Base-by-base conservation (phyloP, 2,888 invertebrate genomes). In the Thumatha senex region DNA sequence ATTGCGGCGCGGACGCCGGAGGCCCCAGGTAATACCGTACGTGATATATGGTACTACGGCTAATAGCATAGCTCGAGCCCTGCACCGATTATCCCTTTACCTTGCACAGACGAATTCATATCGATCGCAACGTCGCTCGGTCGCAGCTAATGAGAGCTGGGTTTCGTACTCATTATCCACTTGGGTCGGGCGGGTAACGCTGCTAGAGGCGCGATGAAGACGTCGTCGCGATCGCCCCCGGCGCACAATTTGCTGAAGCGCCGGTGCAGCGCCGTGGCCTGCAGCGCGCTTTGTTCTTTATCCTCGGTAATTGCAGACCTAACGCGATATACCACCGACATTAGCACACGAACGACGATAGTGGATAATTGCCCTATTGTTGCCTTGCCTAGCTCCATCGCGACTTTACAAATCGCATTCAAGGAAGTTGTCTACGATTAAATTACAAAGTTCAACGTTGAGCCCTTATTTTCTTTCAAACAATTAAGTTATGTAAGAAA, bases 141-240 rank as follows among this genome's bases (percentile, higher is more conserved):
- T 81, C 84, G 79, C 80, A 74, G 80, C 84, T 91, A 91, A 91
- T 90, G 90, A 91, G 89, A 74, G 82, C 81, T 68, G 85, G 84
- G 84, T 90, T 87, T 82, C 84, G 84, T 85, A 86, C 82, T 89
- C 83, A 91, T 91, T 90, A 89, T 89, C 90, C 88, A 89, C 87
- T 89, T 89, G 87, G 80, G 82, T 77, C 77, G 80, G 70, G 46
- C 45, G 41, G 47, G 30, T 45, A 36, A 35, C 33, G 30, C 13
- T 75, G 85, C 88, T 84, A 74, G 78, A 64, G 84, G 88, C 84
- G 81, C 80, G 80, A 86, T 87, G 88, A 86, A 88, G 88, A 84
- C 88, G 87, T 67, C 69, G 64, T 68, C 58, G 67, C 54, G 55
- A 52, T 47, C 56, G 49, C 86, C 84, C 78, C 81, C 74, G 84